Base-by-base conservation (phyloP, 2,797 vertebrate genomes). In the Yasuhikotakia modesta region DNA sequence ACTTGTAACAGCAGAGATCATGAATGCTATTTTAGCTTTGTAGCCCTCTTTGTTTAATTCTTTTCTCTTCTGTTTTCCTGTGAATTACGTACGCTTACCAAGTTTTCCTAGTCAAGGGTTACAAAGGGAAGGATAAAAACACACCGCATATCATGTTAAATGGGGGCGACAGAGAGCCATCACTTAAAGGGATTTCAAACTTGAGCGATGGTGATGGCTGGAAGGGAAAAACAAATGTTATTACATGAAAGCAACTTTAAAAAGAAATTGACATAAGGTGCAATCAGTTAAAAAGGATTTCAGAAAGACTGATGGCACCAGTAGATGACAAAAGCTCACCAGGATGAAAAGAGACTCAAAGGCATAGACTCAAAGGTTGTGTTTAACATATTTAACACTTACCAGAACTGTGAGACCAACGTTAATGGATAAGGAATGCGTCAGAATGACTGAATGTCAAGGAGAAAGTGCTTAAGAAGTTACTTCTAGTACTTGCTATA, bases 331-430 rank as follows among this genome's bases (percentile, higher is more conserved):
- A 83, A 83, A 73, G 81, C 48, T 60, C 48, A 68, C 66, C 30
- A 65, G 65, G 70, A 73, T 55, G 35, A 70, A 73, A 58, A 35
- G 52, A 76, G 55, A 64, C 69, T 58, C 58, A 13, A 22, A n/a
- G n/a, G 65, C 46, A 66, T 5, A 43, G 57, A 63, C 67, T 39
- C 48, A 22, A 71, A 70, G 58, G 46, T 45, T 78, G 46, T 64
- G 67, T 78, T 78, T 78, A 78, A 78, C 68, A 63, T 78, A 78
- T 78, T 78, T 78, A 71, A 66, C 74, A 76, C 74, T 76, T 76
- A 50, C 45, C 45, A 70, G 55, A 4, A 2, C 57, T 69, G 50
- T 35, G 21, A 30, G 35, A 71, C 32, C 64, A 5, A 4, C 46
- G 45, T 70, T 53, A 70, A 64, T 78, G 24, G 43, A 70, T 39